phyloP scores from a whole-genome alignment of 2,888 invertebrate species.

The Cheilosia impressa region DNA sequence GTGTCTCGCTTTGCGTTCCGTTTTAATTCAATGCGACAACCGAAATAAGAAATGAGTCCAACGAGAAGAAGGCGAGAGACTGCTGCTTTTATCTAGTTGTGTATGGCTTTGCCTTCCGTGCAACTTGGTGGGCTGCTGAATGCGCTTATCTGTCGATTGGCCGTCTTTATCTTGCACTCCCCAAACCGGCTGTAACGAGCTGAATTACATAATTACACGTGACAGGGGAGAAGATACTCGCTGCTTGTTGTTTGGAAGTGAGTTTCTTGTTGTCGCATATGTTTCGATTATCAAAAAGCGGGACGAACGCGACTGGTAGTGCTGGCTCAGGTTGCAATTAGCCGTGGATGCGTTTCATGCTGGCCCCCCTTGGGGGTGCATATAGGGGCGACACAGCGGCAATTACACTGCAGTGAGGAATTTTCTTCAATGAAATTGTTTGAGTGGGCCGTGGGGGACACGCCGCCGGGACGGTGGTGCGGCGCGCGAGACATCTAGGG shows the following conservation, averaged over 20 bases:
- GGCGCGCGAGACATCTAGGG: constrained; percentile 3
- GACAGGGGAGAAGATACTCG: constrained; percentile 51
- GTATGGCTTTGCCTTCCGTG: constrained; percentile 53
- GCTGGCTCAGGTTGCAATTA: constrained; percentile 70
- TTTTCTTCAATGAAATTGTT: constrained; percentile 65
- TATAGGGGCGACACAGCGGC: constrained; percentile 47
- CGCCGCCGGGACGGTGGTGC: not conserved
- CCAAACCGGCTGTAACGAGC: constrained; percentile 53
- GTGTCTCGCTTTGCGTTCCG: constrained; percentile 19
- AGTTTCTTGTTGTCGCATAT: constrained; percentile 70
- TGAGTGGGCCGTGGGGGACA: constrained; percentile 2
- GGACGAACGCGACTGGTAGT: constrained; percentile 19
- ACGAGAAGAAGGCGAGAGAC: not conserved
- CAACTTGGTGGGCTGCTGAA: constrained; percentile 54
- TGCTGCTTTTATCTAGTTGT: constrained; percentile 24
- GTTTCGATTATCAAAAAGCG: constrained; percentile 68
- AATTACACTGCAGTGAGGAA: constrained; percentile 52
- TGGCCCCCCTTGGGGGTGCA: constrained; percentile 16
- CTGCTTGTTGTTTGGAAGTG: constrained; percentile 25
- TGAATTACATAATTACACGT: constrained; percentile 74
- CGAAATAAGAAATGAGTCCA: constrained; percentile 59
- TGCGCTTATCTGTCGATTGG: constrained; percentile 61
- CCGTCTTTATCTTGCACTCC: constrained; percentile 33
- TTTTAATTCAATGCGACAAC: constrained; percentile 58
- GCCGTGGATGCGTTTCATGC: constrained; percentile 63